Evolutionary conservation across 1,140 invertebrate genomes (phyloP), one percentile per base, ranked within the genome.

Genomic region (Frieseomelitta varia): DNA sequence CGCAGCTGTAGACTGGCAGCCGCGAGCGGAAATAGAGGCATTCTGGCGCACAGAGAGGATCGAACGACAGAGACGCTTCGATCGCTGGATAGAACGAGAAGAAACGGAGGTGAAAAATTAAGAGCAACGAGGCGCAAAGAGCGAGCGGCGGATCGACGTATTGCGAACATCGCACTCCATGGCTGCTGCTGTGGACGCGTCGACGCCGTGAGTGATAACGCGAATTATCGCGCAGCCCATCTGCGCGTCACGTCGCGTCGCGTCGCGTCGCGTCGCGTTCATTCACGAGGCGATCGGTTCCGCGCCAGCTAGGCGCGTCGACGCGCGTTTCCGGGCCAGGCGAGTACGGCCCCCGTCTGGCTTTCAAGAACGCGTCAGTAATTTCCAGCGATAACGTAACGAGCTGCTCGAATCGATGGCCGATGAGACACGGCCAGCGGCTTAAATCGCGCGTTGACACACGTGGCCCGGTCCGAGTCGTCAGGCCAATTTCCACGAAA

Each of bases 1-100:
- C 27, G 27, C 6, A 51, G 24, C 68, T n/a, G 68, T 81, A 75
- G 51, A 81, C 67, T 75, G 58, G 71, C 58, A 51, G 58, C 15
- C 19, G 71, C 21, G 39, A 4, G 12, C 79, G 79, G 69, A 73
- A 73, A 73, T 81, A 12, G 56, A 73, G 69, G 27, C 56, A 61
- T 11, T 47, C 53, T 8, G 47, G 51, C 21, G 65, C 21, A 39
- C 39, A 8, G 10, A 8, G 10, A 30, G 58, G 34, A 67, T 79
- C 47, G 51, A 68, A 27, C 27, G 55, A 58, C 78, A 12, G 67
- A 10, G 12, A 30, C 47, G 61, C 11, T n/a, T 71, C 68, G 72
- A 74, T 74, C 34, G 55, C 11, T 53, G 51, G 27, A 2, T 11
- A 39, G 47, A 47, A 47, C 39, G 10, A 47, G 8, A 47, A 24